Conservation (phyloP, 1,140 invertebrate genomes). For the Acromyrmex echinatior region DNA sequence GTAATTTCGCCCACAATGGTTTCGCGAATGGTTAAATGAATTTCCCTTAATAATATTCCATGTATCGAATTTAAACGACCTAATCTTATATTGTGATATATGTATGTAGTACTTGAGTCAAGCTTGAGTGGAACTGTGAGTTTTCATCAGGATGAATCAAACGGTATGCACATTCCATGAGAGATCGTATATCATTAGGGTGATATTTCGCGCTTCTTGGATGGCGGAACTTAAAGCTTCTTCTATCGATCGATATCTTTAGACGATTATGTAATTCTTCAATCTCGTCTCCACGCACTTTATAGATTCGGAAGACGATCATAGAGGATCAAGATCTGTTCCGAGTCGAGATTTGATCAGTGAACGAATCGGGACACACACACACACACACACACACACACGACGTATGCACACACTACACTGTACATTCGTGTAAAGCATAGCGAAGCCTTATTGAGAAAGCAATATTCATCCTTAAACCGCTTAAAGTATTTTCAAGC, state of each 20-base stretch:
- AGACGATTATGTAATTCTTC: conserved; percentile 46
- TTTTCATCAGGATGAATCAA: conserved; percentile 13
- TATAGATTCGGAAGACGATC: background rate
- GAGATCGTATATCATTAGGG: conserved; percentile 47
- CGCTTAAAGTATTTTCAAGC: conserved; percentile 78
- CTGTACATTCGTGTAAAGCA: conserved; percentile 79
- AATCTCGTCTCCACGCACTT: conserved; percentile 48
- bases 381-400: background rate
- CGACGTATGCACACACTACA: conserved; percentile 37
- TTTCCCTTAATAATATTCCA: conserved; percentile 23
- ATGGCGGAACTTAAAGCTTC: conserved; percentile 56
- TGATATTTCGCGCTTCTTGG: conserved; percentile 24
- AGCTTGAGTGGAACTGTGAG: background rate
- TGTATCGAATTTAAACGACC: conserved; percentile 54
- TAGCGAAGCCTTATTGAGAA: conserved; percentile 82
- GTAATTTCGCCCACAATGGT: conserved; percentile 1
- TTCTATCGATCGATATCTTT: conserved; percentile 49
- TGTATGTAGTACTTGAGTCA: conserved; percentile 1
- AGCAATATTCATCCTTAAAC: conserved; percentile 79
- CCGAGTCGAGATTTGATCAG: conserved; percentile 48
- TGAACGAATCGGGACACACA: conserved; percentile 23
- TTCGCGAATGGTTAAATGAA: background rate
- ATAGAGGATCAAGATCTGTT: conserved; percentile 13
- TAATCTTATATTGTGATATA: conserved; percentile 55
- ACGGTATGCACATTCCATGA: conserved; percentile 48